A percentile compares a stretch with the other conserved stretches of the same genome.
These are phyloP conservation scores for Nannoperca obscura DNA, from an alignment of 2,797 vertebrate species.

Conservation along the genomic window DNA sequence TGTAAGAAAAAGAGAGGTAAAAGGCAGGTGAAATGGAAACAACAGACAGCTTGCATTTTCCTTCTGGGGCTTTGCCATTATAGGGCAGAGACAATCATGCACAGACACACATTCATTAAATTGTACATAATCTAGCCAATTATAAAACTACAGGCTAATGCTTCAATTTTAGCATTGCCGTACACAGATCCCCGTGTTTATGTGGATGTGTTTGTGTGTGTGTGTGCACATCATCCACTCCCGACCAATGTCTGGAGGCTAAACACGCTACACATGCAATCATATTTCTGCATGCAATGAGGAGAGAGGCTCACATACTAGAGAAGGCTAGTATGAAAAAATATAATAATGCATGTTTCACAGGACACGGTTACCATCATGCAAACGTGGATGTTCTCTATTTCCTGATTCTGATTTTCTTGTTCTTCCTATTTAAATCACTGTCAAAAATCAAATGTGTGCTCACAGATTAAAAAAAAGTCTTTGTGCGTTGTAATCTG, in stretches of 20 bases:
- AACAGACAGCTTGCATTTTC: conserved; percentile 22
- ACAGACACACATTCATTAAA: conserved; percentile 20
- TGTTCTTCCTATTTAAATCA: not conserved
- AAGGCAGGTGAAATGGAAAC: conserved; percentile 43
- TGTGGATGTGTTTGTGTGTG: conserved; percentile 22
- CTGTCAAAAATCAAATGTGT: not conserved
- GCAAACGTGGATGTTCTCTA: not conserved
- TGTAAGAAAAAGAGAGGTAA: not conserved
- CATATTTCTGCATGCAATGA: conserved; percentile 42
- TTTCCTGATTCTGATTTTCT: not conserved
- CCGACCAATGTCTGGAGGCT: conserved; percentile 53
- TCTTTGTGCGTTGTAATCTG: not conserved
- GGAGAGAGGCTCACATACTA: conserved; percentile 36
- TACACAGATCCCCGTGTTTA: conserved; percentile 14
- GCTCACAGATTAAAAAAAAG: not conserved
- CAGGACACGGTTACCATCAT: not conserved
- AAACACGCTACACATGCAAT: conserved; percentile 51
- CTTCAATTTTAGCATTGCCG: conserved; percentile 25
- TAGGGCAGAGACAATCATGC: conserved; percentile 24
- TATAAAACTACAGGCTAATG: conserved; percentile 44
- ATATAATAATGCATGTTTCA: conserved; percentile 1
- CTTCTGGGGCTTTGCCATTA: conserved; percentile 32
- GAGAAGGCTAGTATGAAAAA: conserved; percentile 10
- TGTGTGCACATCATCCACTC: conserved; percentile 30
- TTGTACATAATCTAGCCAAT: conserved; percentile 41